phyloP scores from a whole-genome alignment of 2,797 vertebrate genomes.

The Tolypeutes matacus region DNA sequence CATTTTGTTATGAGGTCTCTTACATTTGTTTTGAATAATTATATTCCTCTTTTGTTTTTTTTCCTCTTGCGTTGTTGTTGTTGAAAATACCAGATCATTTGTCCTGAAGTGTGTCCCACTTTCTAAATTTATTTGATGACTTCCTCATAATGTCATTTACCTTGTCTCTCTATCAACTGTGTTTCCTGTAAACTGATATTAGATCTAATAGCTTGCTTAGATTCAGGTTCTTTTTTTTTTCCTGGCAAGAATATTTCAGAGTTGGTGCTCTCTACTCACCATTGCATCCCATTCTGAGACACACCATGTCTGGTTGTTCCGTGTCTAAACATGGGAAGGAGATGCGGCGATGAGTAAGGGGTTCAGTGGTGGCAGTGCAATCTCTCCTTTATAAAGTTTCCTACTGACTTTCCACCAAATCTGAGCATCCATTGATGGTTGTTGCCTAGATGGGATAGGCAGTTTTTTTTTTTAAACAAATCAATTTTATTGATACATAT shows the following conservation, averaged over 20 bases:
- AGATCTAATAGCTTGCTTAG: neutral
- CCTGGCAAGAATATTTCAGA: neutral
- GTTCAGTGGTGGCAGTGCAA: no score
- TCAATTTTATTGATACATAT: no score
- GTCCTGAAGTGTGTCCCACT: neutral
- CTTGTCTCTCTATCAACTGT: neutral
- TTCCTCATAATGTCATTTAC: neutral
- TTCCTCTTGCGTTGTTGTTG: neutral
- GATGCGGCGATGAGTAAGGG: neutral
- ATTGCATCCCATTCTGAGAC: neutral
- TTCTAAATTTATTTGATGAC: neutral
- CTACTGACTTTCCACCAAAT: neutral
- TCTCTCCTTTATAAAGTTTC: neutral
- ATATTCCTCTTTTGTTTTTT: neutral
- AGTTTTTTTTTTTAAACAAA: no score
- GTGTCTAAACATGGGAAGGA: neutral
- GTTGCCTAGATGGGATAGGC: neutral
- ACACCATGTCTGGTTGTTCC: neutral
- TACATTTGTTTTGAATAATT: neutral
- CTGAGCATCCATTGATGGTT: neutral
- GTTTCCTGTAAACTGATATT: neutral
- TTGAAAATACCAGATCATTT: neutral
- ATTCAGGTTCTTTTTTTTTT: neutral
- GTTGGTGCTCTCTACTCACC: neutral
- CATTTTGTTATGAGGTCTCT: neutral